A percentile compares a stretch with the other conserved stretches of the same genome.
Conservation (phyloP, 2,113 vertebrate genomes). For the Colinus virginianus region DNA sequence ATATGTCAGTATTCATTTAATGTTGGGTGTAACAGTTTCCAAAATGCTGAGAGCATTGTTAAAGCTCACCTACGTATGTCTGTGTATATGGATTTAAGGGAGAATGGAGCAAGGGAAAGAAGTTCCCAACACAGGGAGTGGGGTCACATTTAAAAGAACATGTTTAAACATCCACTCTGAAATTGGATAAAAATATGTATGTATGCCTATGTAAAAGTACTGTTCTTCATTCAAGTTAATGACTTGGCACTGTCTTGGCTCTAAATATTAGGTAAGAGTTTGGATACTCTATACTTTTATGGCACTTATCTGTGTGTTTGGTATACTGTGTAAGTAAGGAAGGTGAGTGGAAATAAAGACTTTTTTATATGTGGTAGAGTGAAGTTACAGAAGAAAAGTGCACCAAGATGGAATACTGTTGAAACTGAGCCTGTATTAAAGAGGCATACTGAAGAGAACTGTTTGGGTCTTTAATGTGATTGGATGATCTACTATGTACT, state of each 20-base stretch:
- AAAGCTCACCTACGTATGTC: background rate
- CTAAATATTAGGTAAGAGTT: background rate
- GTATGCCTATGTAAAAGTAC: background rate
- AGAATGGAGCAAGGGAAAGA: background rate
- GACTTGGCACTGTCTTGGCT: background rate
- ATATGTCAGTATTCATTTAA: background rate
- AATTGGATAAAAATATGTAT: background rate
- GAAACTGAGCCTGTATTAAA: background rate
- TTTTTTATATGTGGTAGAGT: background rate
- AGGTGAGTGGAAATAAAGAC: background rate
- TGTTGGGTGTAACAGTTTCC: background rate
- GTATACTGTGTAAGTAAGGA: background rate
- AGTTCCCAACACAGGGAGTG: background rate
- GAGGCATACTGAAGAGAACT: background rate
- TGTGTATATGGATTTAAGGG: background rate
- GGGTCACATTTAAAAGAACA: background rate
- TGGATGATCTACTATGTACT: background rate
- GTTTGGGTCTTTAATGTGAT: background rate
- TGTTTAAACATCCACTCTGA: rapidly evolving
- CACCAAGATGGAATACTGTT: background rate
- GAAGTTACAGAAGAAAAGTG: background rate
- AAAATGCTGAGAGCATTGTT: background rate
- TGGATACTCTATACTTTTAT: background rate
- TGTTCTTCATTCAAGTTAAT: background rate
- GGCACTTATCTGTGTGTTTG: background rate